phyloP scores from a whole-genome alignment of 2,113 vertebrate species.

The Phycodurus eques region DNA sequence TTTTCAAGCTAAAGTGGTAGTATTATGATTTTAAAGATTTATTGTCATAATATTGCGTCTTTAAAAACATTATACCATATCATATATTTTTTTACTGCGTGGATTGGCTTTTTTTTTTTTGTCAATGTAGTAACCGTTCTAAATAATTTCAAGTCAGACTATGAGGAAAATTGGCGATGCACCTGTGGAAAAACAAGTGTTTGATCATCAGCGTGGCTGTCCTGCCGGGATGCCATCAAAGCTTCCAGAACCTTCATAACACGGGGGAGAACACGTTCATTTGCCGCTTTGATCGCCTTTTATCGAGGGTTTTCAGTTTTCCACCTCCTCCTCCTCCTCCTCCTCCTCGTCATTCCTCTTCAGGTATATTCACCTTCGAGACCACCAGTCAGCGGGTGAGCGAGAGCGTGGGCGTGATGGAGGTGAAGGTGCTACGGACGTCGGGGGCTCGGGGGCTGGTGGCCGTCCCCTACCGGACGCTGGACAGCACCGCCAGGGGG shows the following conservation, averaged over 20 bases:
- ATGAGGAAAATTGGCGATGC: background rate
- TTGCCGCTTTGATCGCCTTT: constrained; percentile 23
- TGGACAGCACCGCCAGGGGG: constrained; percentile 74
- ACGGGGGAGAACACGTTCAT: background rate
- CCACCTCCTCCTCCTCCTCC: background rate
- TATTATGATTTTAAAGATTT: too few relatives aligned
- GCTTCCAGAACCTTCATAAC: background rate
- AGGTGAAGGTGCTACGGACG: constrained; percentile 78
- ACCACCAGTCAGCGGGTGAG: constrained; percentile 69
- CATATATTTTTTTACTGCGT: background rate
- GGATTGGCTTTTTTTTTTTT: background rate
- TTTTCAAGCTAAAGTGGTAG: too few relatives aligned
- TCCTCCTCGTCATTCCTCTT: constrained; percentile 38
- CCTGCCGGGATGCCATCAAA: background rate
- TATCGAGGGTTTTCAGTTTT: constrained; percentile 9
- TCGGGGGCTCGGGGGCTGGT: constrained; percentile 81
- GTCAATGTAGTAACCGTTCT: background rate
- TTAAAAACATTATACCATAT: too few relatives aligned
- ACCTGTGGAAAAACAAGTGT: background rate
- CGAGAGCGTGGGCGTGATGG: constrained; percentile 80
- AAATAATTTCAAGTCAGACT: background rate
- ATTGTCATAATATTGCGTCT: too few relatives aligned
- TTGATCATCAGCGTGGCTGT: background rate
- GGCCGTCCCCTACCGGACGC: constrained; percentile 74
- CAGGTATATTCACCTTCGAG: constrained; percentile 82